Evolutionary conservation across 2,797 vertebrate species (phyloP).

Genomic region (Lycodopsis pacificus): DNA sequence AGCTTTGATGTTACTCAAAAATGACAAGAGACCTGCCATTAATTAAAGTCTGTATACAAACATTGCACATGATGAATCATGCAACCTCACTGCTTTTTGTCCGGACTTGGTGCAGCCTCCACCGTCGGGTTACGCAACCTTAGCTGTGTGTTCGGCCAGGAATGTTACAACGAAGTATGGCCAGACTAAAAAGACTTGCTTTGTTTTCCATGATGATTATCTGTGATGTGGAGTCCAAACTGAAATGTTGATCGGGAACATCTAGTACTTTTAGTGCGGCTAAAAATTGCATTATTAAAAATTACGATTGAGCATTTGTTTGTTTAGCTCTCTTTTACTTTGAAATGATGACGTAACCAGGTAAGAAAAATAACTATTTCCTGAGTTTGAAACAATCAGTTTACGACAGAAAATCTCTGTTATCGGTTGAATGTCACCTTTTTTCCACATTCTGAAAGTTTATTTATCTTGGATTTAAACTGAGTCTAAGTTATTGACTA

Average conservation of each 20-base stretch:
- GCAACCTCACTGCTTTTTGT: slow-evolving; percentile 62
- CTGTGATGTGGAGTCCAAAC: slow-evolving; percentile 46
- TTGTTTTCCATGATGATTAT: slow-evolving; percentile 73
- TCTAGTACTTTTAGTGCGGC: slow-evolving; percentile 15
- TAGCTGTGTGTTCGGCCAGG: slow-evolving; percentile 61
- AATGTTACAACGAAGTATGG: slow-evolving; percentile 57
- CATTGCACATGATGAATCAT: slow-evolving; percentile 69
- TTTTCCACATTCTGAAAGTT: not conserved
- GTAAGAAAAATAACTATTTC: not conserved
- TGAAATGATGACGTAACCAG: slow-evolving; percentile 9
- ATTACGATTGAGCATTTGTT: not conserved
- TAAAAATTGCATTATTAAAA: slow-evolving; percentile 17
- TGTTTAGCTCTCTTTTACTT: slow-evolving; percentile 17
- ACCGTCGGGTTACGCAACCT: slow-evolving; percentile 68
- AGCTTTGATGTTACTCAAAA: slow-evolving; percentile 85
- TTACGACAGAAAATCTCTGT: not conserved
- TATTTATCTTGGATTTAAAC: slow-evolving; percentile 9
- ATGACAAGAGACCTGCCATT: slow-evolving; percentile 78
- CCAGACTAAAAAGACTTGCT: slow-evolving; percentile 57
- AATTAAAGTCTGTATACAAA: slow-evolving; percentile 81
- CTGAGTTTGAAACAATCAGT: slow-evolving; percentile 5
- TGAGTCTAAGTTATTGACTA: not conserved
- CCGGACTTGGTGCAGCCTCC: slow-evolving; percentile 70
- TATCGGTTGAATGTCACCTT: not conserved
- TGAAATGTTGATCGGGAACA: slow-evolving; percentile 44